Conservation (phyloP, 1,140 invertebrate genomes). For the Globodera rostochiensis region DNA sequence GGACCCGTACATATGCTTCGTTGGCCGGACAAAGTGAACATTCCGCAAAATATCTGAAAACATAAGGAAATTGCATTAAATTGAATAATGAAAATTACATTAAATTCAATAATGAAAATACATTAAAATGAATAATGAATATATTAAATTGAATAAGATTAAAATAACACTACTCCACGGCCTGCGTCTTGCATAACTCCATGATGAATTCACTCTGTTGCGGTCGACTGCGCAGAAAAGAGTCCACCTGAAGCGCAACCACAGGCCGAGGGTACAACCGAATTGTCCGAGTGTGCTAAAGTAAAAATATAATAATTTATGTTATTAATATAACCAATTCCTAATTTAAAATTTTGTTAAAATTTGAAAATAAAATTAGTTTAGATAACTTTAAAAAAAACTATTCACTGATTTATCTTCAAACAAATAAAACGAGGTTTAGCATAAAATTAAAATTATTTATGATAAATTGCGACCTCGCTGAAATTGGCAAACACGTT, state of each 20-base stretch:
- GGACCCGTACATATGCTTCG: constrained; percentile 91
- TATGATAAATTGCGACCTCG: constrained; percentile 69
- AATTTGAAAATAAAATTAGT: background rate
- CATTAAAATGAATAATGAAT: no score
- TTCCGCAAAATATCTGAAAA: constrained; percentile 82
- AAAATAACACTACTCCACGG: constrained; percentile 8
- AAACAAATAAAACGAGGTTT: background rate
- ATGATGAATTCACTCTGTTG: constrained; percentile 79
- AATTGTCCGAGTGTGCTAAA: constrained; percentile 84
- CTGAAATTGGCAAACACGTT: constrained; percentile 94
- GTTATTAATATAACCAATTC: background rate
- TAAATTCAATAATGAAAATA: no score
- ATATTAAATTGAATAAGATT: no score
- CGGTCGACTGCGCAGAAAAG: constrained; percentile 89
- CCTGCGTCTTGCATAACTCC: constrained; percentile 75
- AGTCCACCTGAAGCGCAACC: constrained; percentile 97
- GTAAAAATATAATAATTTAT: background rate
- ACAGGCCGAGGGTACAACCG: constrained; percentile 94
- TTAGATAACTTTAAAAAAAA: background rate
- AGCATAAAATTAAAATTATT: background rate
- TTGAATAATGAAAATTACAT: no score
- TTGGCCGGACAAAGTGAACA: constrained; percentile 95
- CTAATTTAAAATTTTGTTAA: background rate
- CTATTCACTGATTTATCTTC: background rate
- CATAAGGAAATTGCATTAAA: background rate